Conservation (phyloP, 2,113 vertebrate species). For the Mus spicilegus region DNA sequence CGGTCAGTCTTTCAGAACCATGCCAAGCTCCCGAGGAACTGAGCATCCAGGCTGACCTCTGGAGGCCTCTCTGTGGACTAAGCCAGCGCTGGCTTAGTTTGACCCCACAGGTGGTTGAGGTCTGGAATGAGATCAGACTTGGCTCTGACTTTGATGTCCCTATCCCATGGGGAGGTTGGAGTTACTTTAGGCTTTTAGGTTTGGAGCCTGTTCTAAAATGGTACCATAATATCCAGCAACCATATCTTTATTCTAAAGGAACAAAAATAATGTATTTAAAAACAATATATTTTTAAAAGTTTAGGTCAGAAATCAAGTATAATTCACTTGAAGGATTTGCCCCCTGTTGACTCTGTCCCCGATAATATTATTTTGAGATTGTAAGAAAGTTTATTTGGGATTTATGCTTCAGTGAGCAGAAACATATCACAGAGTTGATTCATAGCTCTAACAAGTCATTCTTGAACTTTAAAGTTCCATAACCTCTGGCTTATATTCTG, state of each 20-base stretch:
- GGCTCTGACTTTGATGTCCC: constrained; percentile 67
- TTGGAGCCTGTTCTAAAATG: constrained; percentile 60
- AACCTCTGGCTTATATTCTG: constrained; percentile 5
- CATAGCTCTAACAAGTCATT: constrained; percentile 31
- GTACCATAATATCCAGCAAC: constrained; percentile 65
- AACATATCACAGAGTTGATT: constrained; percentile 29
- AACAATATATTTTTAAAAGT: constrained; percentile 18
- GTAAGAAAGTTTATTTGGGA: constrained; percentile 42
- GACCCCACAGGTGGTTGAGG: constrained; percentile 51
- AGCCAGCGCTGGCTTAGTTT: constrained; percentile 59
- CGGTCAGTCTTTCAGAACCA: constrained; percentile 48
- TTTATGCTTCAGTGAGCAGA: constrained; percentile 37
- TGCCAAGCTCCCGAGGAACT: not conserved
- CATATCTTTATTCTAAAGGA: constrained; percentile 63
- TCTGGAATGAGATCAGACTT: constrained; percentile 69
- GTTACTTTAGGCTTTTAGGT: constrained; percentile 66
- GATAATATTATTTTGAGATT: constrained; percentile 38
- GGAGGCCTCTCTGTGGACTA: constrained; percentile 22
- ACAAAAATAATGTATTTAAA: constrained; percentile 60
- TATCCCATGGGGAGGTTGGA: constrained; percentile 54
- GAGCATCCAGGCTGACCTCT: constrained; percentile 37
- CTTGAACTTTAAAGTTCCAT: constrained; percentile 5
- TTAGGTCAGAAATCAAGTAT: constrained; percentile 62
- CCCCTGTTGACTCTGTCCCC: constrained; percentile 7
- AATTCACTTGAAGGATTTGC: constrained; percentile 48